Percentiles rank a stretch among this genome's conserved stretches.
phyloP scores from a whole-genome alignment of 2,113 vertebrate genomes.

The Oncorhynchus clarkii region DNA sequence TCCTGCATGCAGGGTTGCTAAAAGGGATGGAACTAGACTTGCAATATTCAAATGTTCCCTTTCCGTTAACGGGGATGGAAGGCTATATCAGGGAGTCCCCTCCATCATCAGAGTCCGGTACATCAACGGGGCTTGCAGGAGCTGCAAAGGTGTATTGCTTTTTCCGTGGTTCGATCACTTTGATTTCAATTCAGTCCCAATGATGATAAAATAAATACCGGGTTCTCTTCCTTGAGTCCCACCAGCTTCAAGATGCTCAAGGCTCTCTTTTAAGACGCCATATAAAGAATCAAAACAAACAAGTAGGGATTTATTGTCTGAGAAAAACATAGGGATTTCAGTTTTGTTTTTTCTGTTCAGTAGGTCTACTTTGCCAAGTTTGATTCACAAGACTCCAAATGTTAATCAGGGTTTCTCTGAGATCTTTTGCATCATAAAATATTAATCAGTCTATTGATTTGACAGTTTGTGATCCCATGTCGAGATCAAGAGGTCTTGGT shows the following conservation, averaged over 20 bases:
- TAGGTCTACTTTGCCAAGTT: slow-evolving; percentile 15
- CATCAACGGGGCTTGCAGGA: not conserved
- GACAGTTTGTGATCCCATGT: slow-evolving; percentile 49
- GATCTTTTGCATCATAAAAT: slow-evolving; percentile 27
- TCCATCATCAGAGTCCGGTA: slow-evolving; percentile 38
- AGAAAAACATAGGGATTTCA: too few species aligned
- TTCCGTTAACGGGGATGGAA: slow-evolving; percentile 30
- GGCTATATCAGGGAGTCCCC: slow-evolving; percentile 9
- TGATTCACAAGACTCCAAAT: slow-evolving; percentile 46
- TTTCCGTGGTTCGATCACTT: slow-evolving; percentile 23
- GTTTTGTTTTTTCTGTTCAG: too few species aligned
- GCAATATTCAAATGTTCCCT: slow-evolving; percentile 60
- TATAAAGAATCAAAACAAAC: not conserved
- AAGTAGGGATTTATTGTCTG: too few species aligned
- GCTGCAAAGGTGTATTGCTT: slow-evolving; percentile 55
- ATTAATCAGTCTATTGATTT: slow-evolving; percentile 9
- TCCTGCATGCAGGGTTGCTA: slow-evolving; percentile 84
- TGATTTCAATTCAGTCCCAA: slow-evolving; percentile 41
- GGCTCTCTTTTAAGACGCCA: slow-evolving; percentile 45
- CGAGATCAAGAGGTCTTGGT: slow-evolving; percentile 35
- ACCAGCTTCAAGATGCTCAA: too few species aligned
- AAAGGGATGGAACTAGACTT: slow-evolving; percentile 58
- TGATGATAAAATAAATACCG: not conserved
- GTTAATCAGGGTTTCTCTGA: slow-evolving; percentile 15
- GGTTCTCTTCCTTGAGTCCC: slow-evolving; percentile 9